Percentiles rank a stretch among this genome's conserved stretches.
phyloP scores from a whole-genome alignment of 2,888 invertebrate genomes.

The Latrodectus elegans region DNA sequence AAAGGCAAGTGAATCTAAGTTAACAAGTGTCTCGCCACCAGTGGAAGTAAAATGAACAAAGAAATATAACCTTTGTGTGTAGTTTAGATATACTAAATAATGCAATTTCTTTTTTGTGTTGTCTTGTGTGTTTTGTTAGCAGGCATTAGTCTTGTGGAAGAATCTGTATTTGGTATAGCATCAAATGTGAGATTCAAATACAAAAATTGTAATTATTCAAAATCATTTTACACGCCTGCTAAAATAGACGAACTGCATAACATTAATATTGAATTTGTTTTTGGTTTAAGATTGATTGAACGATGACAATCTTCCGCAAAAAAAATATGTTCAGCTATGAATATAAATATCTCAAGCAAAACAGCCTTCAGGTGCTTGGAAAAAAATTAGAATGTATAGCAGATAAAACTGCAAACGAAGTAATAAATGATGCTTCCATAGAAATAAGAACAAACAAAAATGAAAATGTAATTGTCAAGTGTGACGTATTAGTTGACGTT shows the following conservation, averaged over 20 bases:
- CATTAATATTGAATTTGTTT: background rate
- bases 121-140: background rate
- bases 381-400: background rate
- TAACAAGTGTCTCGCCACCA: no score
- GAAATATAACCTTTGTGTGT: no score
- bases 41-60: no score
- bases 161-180: background rate
- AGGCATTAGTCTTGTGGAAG: background rate
- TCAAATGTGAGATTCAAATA: background rate
- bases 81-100: no score
- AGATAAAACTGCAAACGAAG: background rate
- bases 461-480: background rate
- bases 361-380: background rate
- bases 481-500: background rate
- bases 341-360: background rate
- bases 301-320: background rate
- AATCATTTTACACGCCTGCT: background rate
- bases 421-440: background rate
- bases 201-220: background rate
- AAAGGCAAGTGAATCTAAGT: no score
- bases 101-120: background rate
- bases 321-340: background rate
- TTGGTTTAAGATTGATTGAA: background rate
- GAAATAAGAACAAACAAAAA: background rate
- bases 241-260: background rate